These are phyloP conservation scores for Percopsis omiscomaycus DNA, from an alignment of 2,797 vertebrate species.

Conservation along the genomic window DNA sequence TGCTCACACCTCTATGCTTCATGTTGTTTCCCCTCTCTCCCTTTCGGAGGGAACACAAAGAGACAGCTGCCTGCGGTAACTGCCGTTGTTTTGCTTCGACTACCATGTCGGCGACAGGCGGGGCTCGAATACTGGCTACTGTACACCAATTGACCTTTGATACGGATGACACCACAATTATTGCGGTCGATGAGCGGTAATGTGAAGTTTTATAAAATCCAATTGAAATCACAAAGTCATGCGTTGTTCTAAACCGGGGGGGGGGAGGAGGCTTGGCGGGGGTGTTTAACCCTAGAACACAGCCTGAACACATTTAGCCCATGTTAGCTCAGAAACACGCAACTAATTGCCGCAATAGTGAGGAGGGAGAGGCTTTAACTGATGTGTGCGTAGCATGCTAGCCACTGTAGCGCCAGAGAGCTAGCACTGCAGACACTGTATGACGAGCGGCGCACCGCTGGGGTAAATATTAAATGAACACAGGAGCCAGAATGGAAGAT, in stretches of 20 bases:
- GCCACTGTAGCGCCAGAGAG: neutral
- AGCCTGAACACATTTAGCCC: constrained; percentile 1
- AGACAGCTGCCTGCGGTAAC: constrained; percentile 42
- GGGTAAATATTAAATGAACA: constrained; percentile 35
- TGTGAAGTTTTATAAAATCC: no score
- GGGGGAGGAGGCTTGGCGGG: neutral
- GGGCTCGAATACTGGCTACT: no score
- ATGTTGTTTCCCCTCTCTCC: constrained; percentile 7
- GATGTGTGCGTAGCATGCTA: no score
- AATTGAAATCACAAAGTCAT: neutral
- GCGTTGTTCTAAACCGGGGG: neutral
- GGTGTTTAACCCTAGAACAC: constrained; percentile 11
- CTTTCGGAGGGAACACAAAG: constrained; percentile 20
- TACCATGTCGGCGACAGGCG: constrained; percentile 3
- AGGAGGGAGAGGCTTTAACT: no score
- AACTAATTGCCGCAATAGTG: neutral
- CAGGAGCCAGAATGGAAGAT: constrained; percentile 9
- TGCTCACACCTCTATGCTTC: constrained; percentile 31
- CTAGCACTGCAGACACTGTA: constrained; percentile 28
- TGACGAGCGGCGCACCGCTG: constrained; percentile 19
- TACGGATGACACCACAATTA: neutral
- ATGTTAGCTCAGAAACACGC: neutral
- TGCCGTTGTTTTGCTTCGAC: constrained; percentile 40
- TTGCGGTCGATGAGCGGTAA: no score
- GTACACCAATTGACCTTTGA: neutral